Evolutionary conservation across 2,113 vertebrate genomes (phyloP).

Genomic region (Malurus melanocephalus): DNA sequence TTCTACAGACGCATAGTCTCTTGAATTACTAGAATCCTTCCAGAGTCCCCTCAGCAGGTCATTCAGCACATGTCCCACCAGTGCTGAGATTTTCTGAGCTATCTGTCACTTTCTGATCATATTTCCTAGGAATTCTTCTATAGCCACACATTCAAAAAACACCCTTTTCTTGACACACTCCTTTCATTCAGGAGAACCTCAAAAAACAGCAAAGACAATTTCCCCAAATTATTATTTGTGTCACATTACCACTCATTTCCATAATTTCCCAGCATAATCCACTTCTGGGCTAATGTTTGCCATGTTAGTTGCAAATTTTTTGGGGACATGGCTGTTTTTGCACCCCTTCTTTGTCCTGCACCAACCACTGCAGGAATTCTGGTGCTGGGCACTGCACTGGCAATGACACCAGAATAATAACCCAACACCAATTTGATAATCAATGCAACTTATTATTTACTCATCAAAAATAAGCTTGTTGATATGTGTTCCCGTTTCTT

Average conservation of each 20-base stretch:
- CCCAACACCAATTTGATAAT: not conserved
- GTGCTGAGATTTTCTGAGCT: not conserved
- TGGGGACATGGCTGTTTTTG: not conserved
- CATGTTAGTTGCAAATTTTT: not conserved
- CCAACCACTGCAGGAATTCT: not conserved
- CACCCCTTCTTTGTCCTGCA: not conserved
- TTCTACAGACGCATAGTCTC: rapidly evolving
- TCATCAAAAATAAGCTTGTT: not conserved
- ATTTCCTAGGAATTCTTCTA: not conserved
- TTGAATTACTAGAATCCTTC: not conserved
- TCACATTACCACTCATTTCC: not conserved
- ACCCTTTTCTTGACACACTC: not conserved
- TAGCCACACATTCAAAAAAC: not conserved
- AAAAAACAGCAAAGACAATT: not conserved
- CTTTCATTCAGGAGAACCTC: not conserved
- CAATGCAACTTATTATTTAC: not conserved
- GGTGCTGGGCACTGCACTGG: not conserved
- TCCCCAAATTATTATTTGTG: not conserved
- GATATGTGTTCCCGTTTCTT: not conserved
- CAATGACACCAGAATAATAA: not conserved
- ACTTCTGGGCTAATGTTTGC: not conserved
- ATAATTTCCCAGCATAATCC: not conserved
- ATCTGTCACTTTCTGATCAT: not conserved
- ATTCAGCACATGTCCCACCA: not conserved
- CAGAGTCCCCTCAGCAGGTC: not conserved